A percentile compares a stretch with the other conserved stretches of the same genome.
Conservation (phyloP, 1,140 invertebrate species). For the Frieseomelitta varia region DNA sequence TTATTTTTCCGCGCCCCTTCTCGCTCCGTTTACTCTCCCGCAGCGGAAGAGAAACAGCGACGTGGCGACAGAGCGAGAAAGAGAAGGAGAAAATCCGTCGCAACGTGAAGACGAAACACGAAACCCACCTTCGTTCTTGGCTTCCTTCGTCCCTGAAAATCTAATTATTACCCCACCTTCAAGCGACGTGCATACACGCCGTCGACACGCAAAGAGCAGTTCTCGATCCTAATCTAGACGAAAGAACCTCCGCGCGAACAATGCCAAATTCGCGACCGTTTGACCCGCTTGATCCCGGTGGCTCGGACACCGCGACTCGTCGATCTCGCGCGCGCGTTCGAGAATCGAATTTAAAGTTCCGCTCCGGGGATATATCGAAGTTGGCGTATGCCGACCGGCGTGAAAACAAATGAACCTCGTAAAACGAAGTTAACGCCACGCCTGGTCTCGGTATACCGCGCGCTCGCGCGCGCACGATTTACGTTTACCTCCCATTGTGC, state of each 20-base stretch:
- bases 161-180: constrained; percentile 48
- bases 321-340: not conserved
- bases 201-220: constrained; percentile 31
- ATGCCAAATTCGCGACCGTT: not conserved
- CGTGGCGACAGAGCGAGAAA: too few species aligned
- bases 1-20: not conserved
- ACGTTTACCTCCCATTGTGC: constrained; percentile 11
- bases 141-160: constrained; percentile 55
- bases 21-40: not conserved
- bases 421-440: constrained; percentile 15
- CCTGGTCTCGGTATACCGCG: not conserved
- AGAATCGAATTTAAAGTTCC: constrained; percentile 17
- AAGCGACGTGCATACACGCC: not conserved
- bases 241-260: not conserved
- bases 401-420: constrained; percentile 24
- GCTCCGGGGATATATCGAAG: constrained; percentile 5
- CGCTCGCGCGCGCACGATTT: constrained; percentile 8
- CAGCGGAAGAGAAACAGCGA: too few species aligned
- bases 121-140: constrained; percentile 33
- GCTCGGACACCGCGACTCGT: not conserved
- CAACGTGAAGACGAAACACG: constrained; percentile 25
- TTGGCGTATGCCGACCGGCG: not conserved
- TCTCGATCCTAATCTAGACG: constrained; percentile 39
- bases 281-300: not conserved
- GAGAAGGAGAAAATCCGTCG: not conserved